Evolutionary conservation across 2,797 vertebrate species (phyloP).

Genomic region (Darevskia nairensis): DNA sequence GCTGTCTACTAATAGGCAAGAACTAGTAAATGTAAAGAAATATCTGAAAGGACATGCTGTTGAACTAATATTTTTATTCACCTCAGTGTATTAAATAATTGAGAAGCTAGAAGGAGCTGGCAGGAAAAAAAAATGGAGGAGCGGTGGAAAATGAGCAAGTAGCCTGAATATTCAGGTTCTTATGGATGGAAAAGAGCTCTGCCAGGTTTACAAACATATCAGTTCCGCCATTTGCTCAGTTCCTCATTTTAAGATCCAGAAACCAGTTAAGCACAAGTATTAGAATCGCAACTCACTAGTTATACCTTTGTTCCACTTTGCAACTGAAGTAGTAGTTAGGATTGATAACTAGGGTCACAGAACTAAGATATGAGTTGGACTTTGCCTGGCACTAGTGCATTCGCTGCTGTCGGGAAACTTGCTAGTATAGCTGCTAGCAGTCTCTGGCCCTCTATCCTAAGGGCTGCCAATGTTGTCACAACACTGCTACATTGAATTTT

Average conservation of each 20-base stretch:
- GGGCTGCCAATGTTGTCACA: background rate
- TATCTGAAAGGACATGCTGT: constrained; percentile 52
- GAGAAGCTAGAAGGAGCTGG: constrained; percentile 66
- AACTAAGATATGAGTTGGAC: background rate
- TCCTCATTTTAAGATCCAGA: background rate
- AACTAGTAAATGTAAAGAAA: constrained; percentile 51
- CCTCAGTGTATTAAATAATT: constrained; percentile 58
- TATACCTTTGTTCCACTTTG: background rate
- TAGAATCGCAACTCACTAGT: background rate
- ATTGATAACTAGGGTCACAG: background rate
- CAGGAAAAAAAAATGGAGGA: constrained; percentile 55
- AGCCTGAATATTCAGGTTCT: constrained; percentile 73
- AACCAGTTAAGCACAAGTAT: background rate
- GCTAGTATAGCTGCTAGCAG: background rate
- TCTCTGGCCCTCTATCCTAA: background rate
- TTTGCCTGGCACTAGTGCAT: background rate
- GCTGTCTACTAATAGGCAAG: constrained; percentile 46
- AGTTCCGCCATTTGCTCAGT: background rate
- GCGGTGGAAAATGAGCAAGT: constrained; percentile 69
- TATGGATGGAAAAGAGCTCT: constrained; percentile 68
- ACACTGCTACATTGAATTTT: background rate
- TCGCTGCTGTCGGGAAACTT: background rate
- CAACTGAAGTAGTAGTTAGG: background rate
- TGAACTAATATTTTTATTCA: constrained; percentile 63
- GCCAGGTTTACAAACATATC: constrained; percentile 50